phyloP scores from a whole-genome alignment of 2,797 vertebrate genomes.

The Salarias fasciatus region DNA sequence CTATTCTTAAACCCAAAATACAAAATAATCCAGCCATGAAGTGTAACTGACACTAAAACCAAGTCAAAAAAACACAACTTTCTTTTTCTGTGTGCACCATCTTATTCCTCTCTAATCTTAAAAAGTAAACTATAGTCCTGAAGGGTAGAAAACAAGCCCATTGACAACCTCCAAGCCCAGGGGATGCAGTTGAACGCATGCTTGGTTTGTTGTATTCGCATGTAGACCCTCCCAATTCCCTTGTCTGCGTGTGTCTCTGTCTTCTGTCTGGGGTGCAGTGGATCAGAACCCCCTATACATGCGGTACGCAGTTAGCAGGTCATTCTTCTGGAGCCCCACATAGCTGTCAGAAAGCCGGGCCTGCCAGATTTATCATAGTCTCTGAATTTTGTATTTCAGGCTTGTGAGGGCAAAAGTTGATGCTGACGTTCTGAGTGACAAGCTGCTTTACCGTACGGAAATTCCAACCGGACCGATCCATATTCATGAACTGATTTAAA shows the following conservation, averaged over 20 bases:
- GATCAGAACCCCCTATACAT: constrained; percentile 85
- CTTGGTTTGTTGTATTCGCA: constrained; percentile 81
- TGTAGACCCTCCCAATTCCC: constrained; percentile 85
- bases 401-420: constrained; percentile 83
- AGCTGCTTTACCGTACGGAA: constrained; percentile 83
- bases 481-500: constrained; percentile 88
- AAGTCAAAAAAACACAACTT: constrained; percentile 46
- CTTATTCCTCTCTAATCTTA: constrained; percentile 67
- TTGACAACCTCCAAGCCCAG: constrained; percentile 73
- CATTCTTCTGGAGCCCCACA: constrained; percentile 82
- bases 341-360: constrained; percentile 79
- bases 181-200: constrained; percentile 81
- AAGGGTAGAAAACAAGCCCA: constrained; percentile 75
- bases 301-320: constrained; percentile 83
- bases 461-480: constrained; percentile 83
- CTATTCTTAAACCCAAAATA: constrained; percentile 21
- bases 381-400: constrained; percentile 83
- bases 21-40: constrained; percentile 17
- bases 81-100: constrained; percentile 25
- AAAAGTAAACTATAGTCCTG: constrained; percentile 74
- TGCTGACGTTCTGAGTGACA: constrained; percentile 86
- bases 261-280: constrained; percentile 83
- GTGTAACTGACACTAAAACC: constrained; percentile 24
- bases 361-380: constrained; percentile 84
- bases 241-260: constrained; percentile 83